Evolutionary conservation across 2,888 invertebrate genomes (phyloP).

Genomic region (Pilophorus perplexus): DNA sequence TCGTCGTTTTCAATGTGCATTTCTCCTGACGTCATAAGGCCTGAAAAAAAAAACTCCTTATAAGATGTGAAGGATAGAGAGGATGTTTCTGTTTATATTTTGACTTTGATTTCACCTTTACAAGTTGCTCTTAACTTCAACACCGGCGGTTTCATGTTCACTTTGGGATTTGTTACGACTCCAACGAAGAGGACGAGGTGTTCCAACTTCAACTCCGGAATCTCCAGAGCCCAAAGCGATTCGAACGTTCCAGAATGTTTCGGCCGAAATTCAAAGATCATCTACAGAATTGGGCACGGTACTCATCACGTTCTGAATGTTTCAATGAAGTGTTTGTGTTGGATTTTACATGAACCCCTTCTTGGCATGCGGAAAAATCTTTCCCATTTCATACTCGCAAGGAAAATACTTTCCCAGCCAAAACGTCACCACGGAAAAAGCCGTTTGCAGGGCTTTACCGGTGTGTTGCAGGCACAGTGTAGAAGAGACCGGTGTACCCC

Average conservation of each 20-base stretch:
- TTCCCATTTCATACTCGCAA: not conserved
- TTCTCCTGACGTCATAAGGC: not conserved
- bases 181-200: conserved; percentile 25
- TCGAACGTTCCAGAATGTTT: conserved; percentile 21
- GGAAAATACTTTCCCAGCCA: not conserved
- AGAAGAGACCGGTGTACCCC: too few relatives aligned
- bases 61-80: too few relatives aligned
- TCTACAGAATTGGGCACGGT: conserved; percentile 1
- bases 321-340: too few relatives aligned
- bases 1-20: conserved; percentile 7
- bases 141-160: not conserved
- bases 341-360: too few relatives aligned
- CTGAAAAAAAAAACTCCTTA: conserved; percentile 23
- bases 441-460: too few relatives aligned
- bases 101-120: too few relatives aligned
- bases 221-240: conserved; percentile 11
- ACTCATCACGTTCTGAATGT: too few relatives aligned
- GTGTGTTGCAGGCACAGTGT: too few relatives aligned
- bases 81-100: too few relatives aligned
- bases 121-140: conserved; percentile 14
- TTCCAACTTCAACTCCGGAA: conserved; percentile 11
- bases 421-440: too few relatives aligned
- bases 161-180: conserved; percentile 17
- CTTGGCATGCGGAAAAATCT: too few relatives aligned
- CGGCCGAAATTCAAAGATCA: conserved; percentile 29